These are phyloP conservation scores for Drosophila jambulina DNA, from an alignment of 1,140 invertebrate genomes.

Conservation along the genomic window DNA sequence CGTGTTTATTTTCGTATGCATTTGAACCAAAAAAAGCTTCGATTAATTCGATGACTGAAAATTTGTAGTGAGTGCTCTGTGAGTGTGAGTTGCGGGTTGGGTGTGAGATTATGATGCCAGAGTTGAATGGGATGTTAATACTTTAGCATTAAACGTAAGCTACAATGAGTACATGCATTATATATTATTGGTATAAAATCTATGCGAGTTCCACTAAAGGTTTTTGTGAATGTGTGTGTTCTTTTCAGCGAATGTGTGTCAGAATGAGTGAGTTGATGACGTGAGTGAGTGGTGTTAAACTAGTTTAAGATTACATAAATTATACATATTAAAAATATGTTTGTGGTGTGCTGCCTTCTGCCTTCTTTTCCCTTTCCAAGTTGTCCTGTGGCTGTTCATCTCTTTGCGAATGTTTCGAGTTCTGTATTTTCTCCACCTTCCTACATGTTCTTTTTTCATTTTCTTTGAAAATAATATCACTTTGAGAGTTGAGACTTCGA, in stretches of 20 bases:
- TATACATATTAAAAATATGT: conserved; percentile 62
- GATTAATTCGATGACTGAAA: conserved; percentile 32
- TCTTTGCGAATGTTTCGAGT: conserved; percentile 72
- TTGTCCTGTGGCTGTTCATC: conserved; percentile 20
- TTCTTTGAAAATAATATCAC: conserved; percentile 84
- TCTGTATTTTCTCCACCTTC: conserved; percentile 23
- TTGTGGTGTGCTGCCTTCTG: conserved; percentile 16
- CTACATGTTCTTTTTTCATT: conserved; percentile 44
- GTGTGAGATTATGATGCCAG: conserved; percentile 15
- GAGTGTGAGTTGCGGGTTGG: neutral
- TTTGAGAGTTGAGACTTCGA: conserved; percentile 52
- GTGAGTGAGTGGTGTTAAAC: conserved; percentile 44
- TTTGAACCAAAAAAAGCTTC: conserved; percentile 6
- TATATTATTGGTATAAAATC: conserved; percentile 53
- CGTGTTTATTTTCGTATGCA: neutral
- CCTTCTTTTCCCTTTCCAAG: neutral
- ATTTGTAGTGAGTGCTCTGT: conserved; percentile 30
- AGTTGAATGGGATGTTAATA: conserved; percentile 57
- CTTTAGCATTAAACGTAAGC: conserved; percentile 43
- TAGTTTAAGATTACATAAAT: conserved; percentile 55
- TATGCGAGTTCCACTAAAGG: conserved; percentile 59
- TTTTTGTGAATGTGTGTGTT: conserved; percentile 48
- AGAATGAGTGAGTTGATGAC: conserved; percentile 27
- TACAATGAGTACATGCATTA: conserved; percentile 33
- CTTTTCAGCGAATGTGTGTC: conserved; percentile 50